Conservation (phyloP, 2,888 invertebrate species). For the Venustoraphidia nigricollis region DNA sequence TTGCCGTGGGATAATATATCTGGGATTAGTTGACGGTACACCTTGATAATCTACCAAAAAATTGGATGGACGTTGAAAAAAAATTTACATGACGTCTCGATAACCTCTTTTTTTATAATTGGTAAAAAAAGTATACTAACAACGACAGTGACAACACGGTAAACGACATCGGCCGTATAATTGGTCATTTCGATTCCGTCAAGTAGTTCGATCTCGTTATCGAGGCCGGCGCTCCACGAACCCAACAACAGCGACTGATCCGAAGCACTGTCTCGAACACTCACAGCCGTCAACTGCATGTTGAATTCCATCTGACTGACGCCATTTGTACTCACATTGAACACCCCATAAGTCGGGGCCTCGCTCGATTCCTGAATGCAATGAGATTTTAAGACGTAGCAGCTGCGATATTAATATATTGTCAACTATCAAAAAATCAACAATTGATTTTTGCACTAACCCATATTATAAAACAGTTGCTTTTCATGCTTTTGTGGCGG, state of each 20-base stretch:
- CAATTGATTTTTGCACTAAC: too few relatives aligned
- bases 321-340: conserved; percentile 48
- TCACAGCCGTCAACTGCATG: conserved; percentile 53
- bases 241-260: conserved; percentile 56
- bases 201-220: conserved; percentile 45
- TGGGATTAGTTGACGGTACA: too few relatives aligned
- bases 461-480: too few relatives aligned
- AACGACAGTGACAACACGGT: conserved; percentile 71
- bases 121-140: conserved; percentile 41
- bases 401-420: too few relatives aligned
- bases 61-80: too few relatives aligned
- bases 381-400: background rate
- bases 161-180: conserved; percentile 68
- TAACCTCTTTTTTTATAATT: too few relatives aligned
- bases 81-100: too few relatives aligned
- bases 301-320: conserved; percentile 60
- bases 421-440: too few relatives aligned
- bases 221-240: conserved; percentile 62
- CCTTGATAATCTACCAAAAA: too few relatives aligned
- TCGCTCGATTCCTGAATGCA: conserved; percentile 29
- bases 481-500: too few relatives aligned
- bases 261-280: conserved; percentile 55
- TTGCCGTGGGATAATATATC: too few relatives aligned
- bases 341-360: conserved; percentile 52
- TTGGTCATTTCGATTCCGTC: conserved; percentile 53